These are phyloP conservation scores for Pipa parva DNA, from an alignment of 2,113 vertebrate species.

Conservation along the genomic window DNA sequence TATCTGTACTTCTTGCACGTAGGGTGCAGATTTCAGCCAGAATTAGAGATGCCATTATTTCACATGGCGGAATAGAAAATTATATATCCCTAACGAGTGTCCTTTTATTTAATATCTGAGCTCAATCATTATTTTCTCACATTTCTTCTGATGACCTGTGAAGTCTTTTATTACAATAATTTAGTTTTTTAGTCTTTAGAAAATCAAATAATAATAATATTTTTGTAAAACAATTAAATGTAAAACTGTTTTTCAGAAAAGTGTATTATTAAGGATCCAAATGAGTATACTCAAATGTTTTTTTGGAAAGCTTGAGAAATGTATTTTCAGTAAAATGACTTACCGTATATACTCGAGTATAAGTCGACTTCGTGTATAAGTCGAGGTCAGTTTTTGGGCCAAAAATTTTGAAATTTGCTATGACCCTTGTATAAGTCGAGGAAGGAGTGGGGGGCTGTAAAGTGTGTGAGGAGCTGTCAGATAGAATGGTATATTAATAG, in stretches of 20 bases:
- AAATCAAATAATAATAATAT: slow-evolving; percentile 43
- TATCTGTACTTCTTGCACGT: slow-evolving; percentile 25
- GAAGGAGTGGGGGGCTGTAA: too few species aligned
- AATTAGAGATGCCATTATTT: slow-evolving; percentile 38
- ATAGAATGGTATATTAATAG: too few species aligned
- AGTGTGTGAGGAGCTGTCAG: too few species aligned
- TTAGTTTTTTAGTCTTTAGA: slow-evolving; percentile 47
- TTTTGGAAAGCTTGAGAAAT: slow-evolving; percentile 46
- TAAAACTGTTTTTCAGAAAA: slow-evolving; percentile 47
- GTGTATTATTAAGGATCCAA: slow-evolving; percentile 45
- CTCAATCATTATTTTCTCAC: slow-evolving; percentile 35
- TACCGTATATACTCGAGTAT: too few species aligned
- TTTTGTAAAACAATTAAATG: slow-evolving; percentile 48
- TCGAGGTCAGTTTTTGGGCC: too few species aligned
- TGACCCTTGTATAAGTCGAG: too few species aligned
- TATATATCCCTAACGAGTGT: slow-evolving; percentile 32
- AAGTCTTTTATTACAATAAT: slow-evolving; percentile 43
- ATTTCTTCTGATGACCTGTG: slow-evolving; percentile 39
- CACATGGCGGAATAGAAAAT: slow-evolving; percentile 34
- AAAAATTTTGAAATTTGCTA: too few species aligned
- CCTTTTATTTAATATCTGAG: slow-evolving; percentile 48
- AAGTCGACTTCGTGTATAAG: too few species aligned
- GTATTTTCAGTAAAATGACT: slow-evolving; percentile 51
- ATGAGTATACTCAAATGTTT: slow-evolving; percentile 51
- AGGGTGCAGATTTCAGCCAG: slow-evolving; percentile 28